These are phyloP conservation scores for Drosophila rellima DNA, from an alignment of 2,888 invertebrate species.

Conservation along the genomic window DNA sequence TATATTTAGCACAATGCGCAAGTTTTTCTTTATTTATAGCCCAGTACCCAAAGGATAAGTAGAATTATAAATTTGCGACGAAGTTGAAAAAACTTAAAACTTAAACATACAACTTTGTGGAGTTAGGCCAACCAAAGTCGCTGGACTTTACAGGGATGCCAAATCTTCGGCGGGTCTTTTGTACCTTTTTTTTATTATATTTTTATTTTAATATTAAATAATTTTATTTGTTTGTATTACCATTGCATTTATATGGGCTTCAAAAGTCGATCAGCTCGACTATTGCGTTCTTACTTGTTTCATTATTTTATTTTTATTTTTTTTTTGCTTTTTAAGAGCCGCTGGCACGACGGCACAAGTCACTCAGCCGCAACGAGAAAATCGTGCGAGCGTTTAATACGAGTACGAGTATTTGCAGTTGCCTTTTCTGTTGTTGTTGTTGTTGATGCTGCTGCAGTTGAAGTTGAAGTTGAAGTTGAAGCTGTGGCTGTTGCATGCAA, in stretches of 20 bases:
- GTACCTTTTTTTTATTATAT: too few relatives aligned
- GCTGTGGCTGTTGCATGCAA: conserved; percentile 29
- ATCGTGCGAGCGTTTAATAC: conserved; percentile 80
- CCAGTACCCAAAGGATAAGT: neutral
- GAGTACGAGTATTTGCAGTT: conserved; percentile 21
- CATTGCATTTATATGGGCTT: neutral
- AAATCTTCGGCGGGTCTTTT: too few relatives aligned
- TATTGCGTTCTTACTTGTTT: neutral
- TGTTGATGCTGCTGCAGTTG: conserved; percentile 17
- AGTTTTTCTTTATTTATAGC: conserved; percentile 25
- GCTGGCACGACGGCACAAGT: conserved; percentile 79
- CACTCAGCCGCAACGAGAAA: conserved; percentile 82
- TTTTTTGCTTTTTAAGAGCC: conserved; percentile 47
- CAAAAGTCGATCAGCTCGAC: neutral
- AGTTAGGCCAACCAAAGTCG: too few relatives aligned
- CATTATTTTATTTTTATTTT: neutral
- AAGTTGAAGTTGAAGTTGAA: conserved; percentile 15
- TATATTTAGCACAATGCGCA: conserved; percentile 63
- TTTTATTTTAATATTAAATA: too few relatives aligned
- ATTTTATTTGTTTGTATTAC: too few relatives aligned
- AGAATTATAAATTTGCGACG: neutral
- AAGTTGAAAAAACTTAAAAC: too few relatives aligned
- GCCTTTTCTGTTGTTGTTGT: neutral
- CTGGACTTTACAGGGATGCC: too few relatives aligned
- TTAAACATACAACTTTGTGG: too few relatives aligned